Evolutionary conservation across 2,797 vertebrate species (phyloP).

Genomic region (Cryptoprocta ferox): DNA sequence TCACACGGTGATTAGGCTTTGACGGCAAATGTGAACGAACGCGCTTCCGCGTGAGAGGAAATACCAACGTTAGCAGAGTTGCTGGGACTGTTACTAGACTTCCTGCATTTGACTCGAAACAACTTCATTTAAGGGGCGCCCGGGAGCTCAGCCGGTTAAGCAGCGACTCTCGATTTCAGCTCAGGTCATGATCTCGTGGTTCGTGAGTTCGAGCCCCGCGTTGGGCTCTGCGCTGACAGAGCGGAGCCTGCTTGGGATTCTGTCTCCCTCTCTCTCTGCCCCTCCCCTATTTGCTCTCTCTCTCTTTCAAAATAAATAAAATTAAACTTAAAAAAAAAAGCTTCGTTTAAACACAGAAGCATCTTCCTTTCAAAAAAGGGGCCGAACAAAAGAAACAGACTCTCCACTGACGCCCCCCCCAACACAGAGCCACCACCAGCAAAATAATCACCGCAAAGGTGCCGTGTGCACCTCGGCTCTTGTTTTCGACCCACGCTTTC

Average conservation of each 20-base stretch:
- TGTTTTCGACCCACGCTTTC: neutral
- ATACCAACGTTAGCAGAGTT: fast-evolving
- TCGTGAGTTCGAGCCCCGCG: too few species aligned
- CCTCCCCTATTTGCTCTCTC: too few species aligned
- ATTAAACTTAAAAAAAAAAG: too few species aligned
- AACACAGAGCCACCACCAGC: neutral
- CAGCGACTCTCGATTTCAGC: too few species aligned
- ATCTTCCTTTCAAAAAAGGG: neutral
- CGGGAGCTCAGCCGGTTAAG: too few species aligned
- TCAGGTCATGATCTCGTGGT: too few species aligned
- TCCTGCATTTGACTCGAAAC: fast-evolving
- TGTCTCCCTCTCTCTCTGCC: too few species aligned
- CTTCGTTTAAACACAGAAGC: neutral
- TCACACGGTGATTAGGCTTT: neutral
- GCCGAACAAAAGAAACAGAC: neutral
- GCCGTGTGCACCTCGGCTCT: neutral
- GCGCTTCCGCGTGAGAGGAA: neutral
- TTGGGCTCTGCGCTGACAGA: too few species aligned
- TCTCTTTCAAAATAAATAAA: too few species aligned
- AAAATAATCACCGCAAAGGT: fast-evolving
- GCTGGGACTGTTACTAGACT: neutral
- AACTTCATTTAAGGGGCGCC: too few species aligned
- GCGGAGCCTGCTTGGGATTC: too few species aligned
- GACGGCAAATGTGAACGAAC: neutral
- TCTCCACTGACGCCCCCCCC: neutral